phyloP scores from a whole-genome alignment of 2,888 invertebrate species.

The Tachystola acroxantha region DNA sequence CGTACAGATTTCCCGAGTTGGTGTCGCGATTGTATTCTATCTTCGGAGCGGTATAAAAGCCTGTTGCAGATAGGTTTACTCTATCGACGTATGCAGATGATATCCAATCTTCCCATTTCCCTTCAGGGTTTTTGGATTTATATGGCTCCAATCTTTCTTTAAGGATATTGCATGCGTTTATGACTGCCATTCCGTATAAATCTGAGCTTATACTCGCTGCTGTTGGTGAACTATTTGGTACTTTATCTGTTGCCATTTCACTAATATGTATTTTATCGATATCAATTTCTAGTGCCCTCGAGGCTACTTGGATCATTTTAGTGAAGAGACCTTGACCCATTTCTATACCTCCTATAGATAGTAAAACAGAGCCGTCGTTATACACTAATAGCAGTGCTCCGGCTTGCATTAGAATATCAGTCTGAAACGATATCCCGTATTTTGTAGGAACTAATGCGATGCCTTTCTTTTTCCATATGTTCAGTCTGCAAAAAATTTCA shows the following conservation, averaged over 20 bases:
- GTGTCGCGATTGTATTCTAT: conserved; percentile 80
- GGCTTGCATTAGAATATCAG: conserved; percentile 83
- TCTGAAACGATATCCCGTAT: conserved; percentile 86
- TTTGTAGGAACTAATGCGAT: conserved; percentile 85
- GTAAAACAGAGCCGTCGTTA: conserved; percentile 86
- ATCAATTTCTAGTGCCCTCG: conserved; percentile 80
- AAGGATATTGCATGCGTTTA: conserved; percentile 84
- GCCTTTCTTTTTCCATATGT: conserved; percentile 88
- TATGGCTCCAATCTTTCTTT: conserved; percentile 82
- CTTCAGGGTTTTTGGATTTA: conserved; percentile 81
- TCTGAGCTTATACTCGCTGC: conserved; percentile 89
- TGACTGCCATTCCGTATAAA: conserved; percentile 88
- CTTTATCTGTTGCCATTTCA: conserved; percentile 88
- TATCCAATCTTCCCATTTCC: conserved; percentile 89
- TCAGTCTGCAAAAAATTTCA: conserved; percentile 54
- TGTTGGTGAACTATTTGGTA: conserved; percentile 89
- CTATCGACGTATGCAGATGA: conserved; percentile 82
- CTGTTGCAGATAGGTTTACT: conserved; percentile 84
- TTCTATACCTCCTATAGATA: conserved; percentile 90
- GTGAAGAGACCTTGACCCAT: conserved; percentile 96
- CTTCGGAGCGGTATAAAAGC: conserved; percentile 84
- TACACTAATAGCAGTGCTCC: conserved; percentile 89
- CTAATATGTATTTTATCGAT: conserved; percentile 82
- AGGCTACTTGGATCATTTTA: conserved; percentile 92
- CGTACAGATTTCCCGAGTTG: conserved; percentile 82